Percentiles rank a stretch among this genome's conserved stretches.
phyloP scores from a whole-genome alignment of 1,140 invertebrate species.

The Diachasma alloeum region DNA sequence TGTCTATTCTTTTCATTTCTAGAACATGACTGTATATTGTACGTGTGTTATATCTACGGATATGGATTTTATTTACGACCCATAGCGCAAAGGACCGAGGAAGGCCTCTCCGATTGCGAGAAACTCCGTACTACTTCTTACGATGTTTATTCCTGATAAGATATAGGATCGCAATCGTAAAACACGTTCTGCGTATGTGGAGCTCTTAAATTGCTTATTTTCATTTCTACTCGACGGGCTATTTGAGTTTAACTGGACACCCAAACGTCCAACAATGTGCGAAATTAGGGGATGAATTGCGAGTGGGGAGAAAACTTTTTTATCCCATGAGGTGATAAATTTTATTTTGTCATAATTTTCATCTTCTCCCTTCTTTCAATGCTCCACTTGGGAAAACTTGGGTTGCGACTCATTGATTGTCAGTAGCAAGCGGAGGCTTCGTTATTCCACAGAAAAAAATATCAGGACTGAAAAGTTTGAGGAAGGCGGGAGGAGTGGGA shows the following conservation, averaged over 20 bases:
- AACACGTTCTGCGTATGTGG: conserved; percentile 9
- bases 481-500: neutral
- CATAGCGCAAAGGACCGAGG: conserved; percentile 45
- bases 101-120: conserved; percentile 41
- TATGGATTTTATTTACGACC: conserved; percentile 51
- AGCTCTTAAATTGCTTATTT: neutral
- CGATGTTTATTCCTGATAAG: conserved; percentile 54
- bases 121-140: conserved; percentile 23
- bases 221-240: neutral
- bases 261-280: neutral
- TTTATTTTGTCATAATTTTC: neutral
- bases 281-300: neutral
- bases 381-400: neutral
- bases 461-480: neutral
- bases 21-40: neutral
- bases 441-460: neutral
- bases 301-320: neutral
- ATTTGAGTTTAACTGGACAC: neutral
- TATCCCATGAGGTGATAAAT: neutral
- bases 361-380: neutral
- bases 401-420: neutral
- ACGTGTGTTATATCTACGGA: neutral
- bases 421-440: neutral
- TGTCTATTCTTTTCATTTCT: conserved; percentile 13
- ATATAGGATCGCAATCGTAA: conserved; percentile 37